Evolutionary conservation across 2,888 invertebrate species (phyloP), one percentile per base, ranked within the genome.

Genomic region (Trichacis sp.): DNA sequence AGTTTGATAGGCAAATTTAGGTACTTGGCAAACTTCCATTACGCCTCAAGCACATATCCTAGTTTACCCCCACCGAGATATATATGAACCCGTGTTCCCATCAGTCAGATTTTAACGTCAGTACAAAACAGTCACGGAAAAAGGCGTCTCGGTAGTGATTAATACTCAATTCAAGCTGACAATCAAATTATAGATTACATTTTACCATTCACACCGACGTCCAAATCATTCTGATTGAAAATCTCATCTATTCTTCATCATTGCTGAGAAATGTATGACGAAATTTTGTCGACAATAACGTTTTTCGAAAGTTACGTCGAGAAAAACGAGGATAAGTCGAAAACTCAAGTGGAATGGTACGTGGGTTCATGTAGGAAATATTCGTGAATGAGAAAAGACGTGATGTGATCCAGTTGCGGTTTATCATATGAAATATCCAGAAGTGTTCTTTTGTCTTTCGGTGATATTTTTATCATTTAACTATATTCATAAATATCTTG

Each of bases 281-380:
- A 77, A 67, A 68, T 68, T 12, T 51, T 77, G 12, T 74, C 70
- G 24, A 68, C 69, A 18, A 78, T 78, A 8, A 77, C 69, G 30
- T 77, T 78, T 65, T 76, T 77, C 40, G 61, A 62, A 15, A 77
- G 75, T 59, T 78, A 77, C 61, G 73, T 74, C 12, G 76, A 75
- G 30, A 72, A 24, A 5, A 46, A 59, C 4, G 72, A 72, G 53
- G 73, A 64, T 46, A 74, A 73, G 58, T 59, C 64, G 6, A 75
- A 75, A 63, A 69, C 70, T 19, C 67, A 73, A 5, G 72, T 73
- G 52, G 74, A 77, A 67, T 74, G 77, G 77, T 78, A 66, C 14
- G 65, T 50, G 3, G 24, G 8, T 46, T 9, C 14, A 14, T 9
- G 17, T 15, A 15, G 12, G 8, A 14, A 20, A 6, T 24, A 24